Conservation (phyloP, 2,113 vertebrate genomes). For the Tragelaphus imberbis region DNA sequence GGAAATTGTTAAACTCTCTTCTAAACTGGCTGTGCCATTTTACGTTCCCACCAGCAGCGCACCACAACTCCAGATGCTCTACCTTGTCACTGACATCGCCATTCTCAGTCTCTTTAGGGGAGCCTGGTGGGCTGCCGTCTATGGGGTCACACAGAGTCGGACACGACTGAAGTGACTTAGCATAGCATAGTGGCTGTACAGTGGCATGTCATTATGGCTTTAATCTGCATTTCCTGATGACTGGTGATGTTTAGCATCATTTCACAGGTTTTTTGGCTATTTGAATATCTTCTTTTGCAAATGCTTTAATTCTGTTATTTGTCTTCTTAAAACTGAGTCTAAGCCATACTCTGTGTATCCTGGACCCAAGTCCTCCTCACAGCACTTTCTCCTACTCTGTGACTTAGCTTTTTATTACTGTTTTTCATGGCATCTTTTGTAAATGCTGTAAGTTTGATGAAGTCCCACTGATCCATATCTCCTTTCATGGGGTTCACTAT, state of each 20-base stretch:
- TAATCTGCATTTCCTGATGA: neutral
- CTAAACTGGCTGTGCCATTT: neutral
- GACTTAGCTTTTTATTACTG: neutral
- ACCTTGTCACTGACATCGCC: neutral
- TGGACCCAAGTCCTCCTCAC: neutral
- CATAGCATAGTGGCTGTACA: neutral
- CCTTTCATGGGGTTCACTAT: neutral
- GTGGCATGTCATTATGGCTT: neutral
- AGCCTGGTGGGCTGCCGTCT: no score
- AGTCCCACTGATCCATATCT: neutral
- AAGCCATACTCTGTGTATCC: neutral
- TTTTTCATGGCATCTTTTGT: neutral
- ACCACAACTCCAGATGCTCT: neutral
- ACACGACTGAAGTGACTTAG: no score
- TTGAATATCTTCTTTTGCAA: neutral
- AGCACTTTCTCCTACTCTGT: neutral
- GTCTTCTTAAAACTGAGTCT: neutral
- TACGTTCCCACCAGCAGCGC: neutral
- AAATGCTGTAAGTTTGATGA: neutral
- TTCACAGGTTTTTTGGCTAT: neutral
- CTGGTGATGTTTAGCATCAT: neutral
- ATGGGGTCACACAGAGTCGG: no score
- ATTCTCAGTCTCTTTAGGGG: neutral
- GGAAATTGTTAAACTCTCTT: neutral
- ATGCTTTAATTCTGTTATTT: neutral